Base-by-base conservation (phyloP, 2,797 vertebrate genomes). In the Sebastes hubbsi region DNA sequence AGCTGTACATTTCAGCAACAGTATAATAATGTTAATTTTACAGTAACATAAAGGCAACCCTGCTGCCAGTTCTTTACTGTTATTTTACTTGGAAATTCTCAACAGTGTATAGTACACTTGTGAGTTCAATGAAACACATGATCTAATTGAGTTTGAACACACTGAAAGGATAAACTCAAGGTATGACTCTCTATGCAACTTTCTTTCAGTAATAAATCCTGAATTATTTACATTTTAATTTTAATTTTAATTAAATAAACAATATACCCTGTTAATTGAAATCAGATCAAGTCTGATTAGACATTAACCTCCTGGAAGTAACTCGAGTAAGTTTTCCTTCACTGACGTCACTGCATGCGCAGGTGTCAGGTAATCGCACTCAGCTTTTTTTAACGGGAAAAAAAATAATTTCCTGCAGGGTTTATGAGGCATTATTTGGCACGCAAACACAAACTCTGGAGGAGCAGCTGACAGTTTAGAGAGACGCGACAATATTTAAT, bases 271-370 rank as follows among this genome's bases (percentile, higher is more conserved):
- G 9, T 22, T 65, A 71, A 82, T 25, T 49, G 6, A 72, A 83
- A 61, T 34, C 60, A 76, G 1, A 75, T 81, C 20, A 56, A 9
- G 29, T 54, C 30, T 65, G 42, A 67, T 12, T 6, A 5, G 14
- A 34, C 34, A 14, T 46, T 20, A 7, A 65, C 61, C 59, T 25
- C 24, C 2, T 60, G 56, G 16, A 75, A 79, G 34, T 3, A 66
- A 79, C 87, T 83, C 81, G 32, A 82, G 78, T 81, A 85, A 90
- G 80, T 92, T 90, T 85, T 85, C 87, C 72, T 7, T 56, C 80
- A 36, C 72, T 93, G 90, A 93, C 90, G 91, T 94, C 93, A 94
- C 64, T 84, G 49, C 72, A 16, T 71, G 90, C 89, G 93, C 92
- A 94, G 89, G 92, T 93, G 89, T 83, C 89, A 88, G 90, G 89